Conservation (phyloP, 2,797 vertebrate genomes). For the Alauda arvensis region DNA sequence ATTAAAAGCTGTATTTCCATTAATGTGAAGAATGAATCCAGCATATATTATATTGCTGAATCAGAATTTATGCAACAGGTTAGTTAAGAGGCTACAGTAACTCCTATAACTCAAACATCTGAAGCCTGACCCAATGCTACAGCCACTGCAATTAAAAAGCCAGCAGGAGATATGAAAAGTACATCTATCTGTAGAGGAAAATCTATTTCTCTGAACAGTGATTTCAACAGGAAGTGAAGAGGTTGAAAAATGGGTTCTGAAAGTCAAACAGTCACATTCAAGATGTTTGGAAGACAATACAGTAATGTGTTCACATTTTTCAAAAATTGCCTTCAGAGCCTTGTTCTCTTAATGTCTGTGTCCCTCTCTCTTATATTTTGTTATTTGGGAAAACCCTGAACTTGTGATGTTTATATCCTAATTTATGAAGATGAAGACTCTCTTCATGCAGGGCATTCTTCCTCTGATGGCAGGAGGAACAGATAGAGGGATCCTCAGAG, state of each 20-base stretch:
- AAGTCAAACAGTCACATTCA: constrained; percentile 11
- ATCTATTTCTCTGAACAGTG: constrained; percentile 41
- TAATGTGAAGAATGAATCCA: constrained; percentile 38
- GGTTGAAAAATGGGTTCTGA: constrained; percentile 28
- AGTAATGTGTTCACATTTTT: constrained; percentile 3
- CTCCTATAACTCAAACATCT: constrained; percentile 32
- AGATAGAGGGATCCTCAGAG: background rate
- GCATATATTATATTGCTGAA: constrained; percentile 47
- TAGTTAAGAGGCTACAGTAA: constrained; percentile 29
- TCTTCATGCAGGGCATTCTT: background rate
- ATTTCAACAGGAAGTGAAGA: constrained; percentile 47
- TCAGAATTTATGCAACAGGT: constrained; percentile 38
- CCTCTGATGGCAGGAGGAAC: background rate
- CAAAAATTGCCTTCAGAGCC: constrained; percentile 18
- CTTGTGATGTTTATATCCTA: background rate
- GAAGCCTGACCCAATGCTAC: constrained; percentile 9
- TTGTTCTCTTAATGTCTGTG: background rate
- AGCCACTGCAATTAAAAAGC: constrained; percentile 10
- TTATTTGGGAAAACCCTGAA: background rate
- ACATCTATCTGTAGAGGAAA: background rate
- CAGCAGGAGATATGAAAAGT: constrained; percentile 3
- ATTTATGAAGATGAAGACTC: background rate
- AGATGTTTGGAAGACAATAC: background rate
- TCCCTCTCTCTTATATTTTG: background rate
- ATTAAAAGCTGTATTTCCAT: constrained; percentile 51